Conservation (phyloP, 2,888 invertebrate genomes). For the Hyposoter didymator region DNA sequence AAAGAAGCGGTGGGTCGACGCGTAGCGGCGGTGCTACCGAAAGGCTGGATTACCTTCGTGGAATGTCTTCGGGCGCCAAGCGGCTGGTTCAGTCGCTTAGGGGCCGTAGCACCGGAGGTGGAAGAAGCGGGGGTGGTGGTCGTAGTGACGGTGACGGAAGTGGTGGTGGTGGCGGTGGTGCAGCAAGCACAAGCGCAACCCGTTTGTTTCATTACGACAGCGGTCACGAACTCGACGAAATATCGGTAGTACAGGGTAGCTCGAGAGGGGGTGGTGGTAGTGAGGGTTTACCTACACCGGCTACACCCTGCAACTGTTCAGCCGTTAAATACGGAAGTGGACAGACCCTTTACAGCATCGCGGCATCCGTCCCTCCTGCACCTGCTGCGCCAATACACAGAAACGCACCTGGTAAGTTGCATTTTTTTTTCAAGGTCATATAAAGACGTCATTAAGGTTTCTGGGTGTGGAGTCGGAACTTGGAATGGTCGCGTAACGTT, state of each 20-base stretch:
- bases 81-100: slow-evolving; percentile 84
- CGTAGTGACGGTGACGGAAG: slow-evolving; percentile 75
- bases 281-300: slow-evolving; percentile 82
- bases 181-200: slow-evolving; percentile 81
- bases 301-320: slow-evolving; percentile 83
- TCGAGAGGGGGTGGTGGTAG: slow-evolving; percentile 70
- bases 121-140: slow-evolving; percentile 72
- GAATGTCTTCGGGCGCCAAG: slow-evolving; percentile 84
- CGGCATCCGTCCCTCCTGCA: slow-evolving; percentile 81
- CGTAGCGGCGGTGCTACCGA: slow-evolving; percentile 71
- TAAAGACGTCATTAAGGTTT: background rate
- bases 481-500: background rate
- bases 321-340: slow-evolving; percentile 84
- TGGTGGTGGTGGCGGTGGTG: slow-evolving; percentile 77
- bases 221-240: slow-evolving; percentile 85
- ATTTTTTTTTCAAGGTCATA: slow-evolving; percentile 5
- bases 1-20: slow-evolving; percentile 51
- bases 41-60: slow-evolving; percentile 84
- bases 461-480: background rate
- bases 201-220: slow-evolving; percentile 83
- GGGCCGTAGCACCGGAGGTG: slow-evolving; percentile 80
- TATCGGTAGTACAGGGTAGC: slow-evolving; percentile 84
- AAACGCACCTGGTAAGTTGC: slow-evolving; percentile 78
- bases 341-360: slow-evolving; percentile 82
- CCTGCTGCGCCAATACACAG: slow-evolving; percentile 78